Evolutionary conservation across 2,113 vertebrate genomes (phyloP), one percentile per base, ranked within the genome.

Genomic region (Lophotis ruficrista): DNA sequence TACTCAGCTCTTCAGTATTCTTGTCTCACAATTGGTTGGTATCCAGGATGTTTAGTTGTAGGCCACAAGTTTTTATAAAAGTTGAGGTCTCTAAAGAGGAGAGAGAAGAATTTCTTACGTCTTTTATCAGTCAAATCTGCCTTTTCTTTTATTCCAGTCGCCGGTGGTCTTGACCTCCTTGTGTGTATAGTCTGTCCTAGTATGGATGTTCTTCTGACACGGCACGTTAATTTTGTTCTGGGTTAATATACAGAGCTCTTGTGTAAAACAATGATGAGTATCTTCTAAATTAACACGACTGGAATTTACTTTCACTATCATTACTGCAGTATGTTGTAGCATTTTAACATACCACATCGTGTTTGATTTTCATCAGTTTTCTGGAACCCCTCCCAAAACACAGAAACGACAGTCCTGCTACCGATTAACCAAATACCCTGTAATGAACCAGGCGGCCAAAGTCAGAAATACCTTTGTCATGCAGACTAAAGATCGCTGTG

Each of bases 271-370:
- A 5, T 45, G 24, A 81, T 45, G 58, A 62, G 3, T 18, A 16
- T 61, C 58, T 64, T 78, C 61, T 53, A 60, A 89, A 72, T 83
- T 38, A 73, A 15, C 17, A 5, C 2, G 9, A 16, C 71, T 76
- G 53, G 57, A 53, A 53, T 81, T 91, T 30, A 12, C 27, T 89
- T 79, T 9, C 14, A 5, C 41, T 68, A 6, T 19, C 35, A 24
- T 72, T 41, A 53, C 56, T 81, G 68, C 38, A 24, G 11, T 23
- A 2, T 30, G 33, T 21, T 0, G 0, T 10, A 27, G 25, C 50
- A 13, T 1, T 76, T n/a, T 3, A 51, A 30, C 19, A 8, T 18
- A n/a, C 10, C 10, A 8, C 21, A 50, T 35, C 71, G 19, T 0
- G 0, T 68, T 51, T 19, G 2, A 37, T 47, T 53, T 65, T 51